Evolutionary conservation across 2,113 vertebrate species (phyloP).

Genomic region (Hippocampus barbouri): DNA sequence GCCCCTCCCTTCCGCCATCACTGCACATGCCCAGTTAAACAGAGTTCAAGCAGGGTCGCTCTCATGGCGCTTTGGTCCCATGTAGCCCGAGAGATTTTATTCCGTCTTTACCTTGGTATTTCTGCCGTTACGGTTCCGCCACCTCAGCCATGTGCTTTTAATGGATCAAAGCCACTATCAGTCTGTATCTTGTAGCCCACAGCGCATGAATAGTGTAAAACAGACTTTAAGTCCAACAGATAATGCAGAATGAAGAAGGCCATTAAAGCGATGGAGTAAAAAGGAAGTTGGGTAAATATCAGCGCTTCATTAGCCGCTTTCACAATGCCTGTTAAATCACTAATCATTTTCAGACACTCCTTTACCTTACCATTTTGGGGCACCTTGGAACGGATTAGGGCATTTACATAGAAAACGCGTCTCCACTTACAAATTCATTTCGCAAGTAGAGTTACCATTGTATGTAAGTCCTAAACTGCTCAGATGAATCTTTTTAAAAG

Average conservation of each 20-base stretch:
- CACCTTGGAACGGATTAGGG: no score
- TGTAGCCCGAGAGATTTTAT: constrained; percentile 3
- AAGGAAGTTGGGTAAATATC: not conserved
- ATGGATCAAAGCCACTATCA: not conserved
- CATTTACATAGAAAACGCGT: no score
- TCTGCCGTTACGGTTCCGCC: not conserved
- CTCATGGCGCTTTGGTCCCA: constrained; percentile 10
- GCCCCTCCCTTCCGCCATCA: not conserved
- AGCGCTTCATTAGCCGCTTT: not conserved
- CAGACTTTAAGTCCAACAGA: not conserved
- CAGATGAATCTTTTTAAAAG: not conserved
- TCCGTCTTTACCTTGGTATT: not conserved
- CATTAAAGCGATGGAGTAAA: not conserved
- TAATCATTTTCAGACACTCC: no score
- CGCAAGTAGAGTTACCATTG: no score
- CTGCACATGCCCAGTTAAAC: constrained; percentile 19
- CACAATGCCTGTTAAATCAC: not conserved
- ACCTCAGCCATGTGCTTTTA: not conserved
- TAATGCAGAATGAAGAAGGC: not conserved
- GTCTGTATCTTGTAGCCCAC: not conserved
- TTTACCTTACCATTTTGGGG: no score
- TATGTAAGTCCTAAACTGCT: not conserved
- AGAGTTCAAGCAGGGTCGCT: constrained; percentile 22
- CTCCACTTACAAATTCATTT: no score
- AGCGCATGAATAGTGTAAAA: not conserved